Evolutionary conservation across 2,888 invertebrate genomes (phyloP), one percentile per base, ranked within the genome.

Genomic region (Pseudococcus longispinus): DNA sequence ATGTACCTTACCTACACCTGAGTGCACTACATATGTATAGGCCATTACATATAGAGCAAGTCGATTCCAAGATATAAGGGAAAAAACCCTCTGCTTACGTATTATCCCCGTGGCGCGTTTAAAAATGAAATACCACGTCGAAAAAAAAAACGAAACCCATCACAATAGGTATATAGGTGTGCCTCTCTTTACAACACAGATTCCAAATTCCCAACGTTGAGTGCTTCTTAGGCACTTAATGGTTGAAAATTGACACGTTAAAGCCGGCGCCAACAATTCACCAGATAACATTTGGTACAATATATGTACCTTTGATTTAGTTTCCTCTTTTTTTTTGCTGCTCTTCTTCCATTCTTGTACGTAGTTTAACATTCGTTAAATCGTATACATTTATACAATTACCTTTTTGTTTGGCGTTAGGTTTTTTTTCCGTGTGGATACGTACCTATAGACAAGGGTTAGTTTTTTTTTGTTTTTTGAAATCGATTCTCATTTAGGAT

Each of bases 151-250:
- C 70, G 32, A 70, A 70, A 29, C 70, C 70, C 29, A 70, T 70
- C 70, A 70, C 70, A 70, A 70, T 70, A 70, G 70, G 26, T 70
- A 70, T 29, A 70, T 70, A 70, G 70, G 70, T 70, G 70, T 29
- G 70, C 70, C 70, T 29, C 70, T 70, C 18, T 70, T 70, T 70
- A 70, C 70, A 70, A 29, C 70, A 80, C 42, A 32, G 77, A 80
- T 80, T 80, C 42, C 77, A 42, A 80, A 80, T 80, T 80, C 77
- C 77, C 77, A 42, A 80, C 77, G 70, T 29, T 42, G 77, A 80
- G 77, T 80, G 77, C 77, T 80, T 80, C 77, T 80, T 42, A 42
- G 42, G 42, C 77, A 42, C 77, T 80, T 80, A 80, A 80, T 80
- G 77, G 77, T 42, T 37, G 42, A 80, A 80, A 80, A 80, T 80